Base-by-base conservation (phyloP, 2,113 vertebrate species). In the Podiceps cristatus region DNA sequence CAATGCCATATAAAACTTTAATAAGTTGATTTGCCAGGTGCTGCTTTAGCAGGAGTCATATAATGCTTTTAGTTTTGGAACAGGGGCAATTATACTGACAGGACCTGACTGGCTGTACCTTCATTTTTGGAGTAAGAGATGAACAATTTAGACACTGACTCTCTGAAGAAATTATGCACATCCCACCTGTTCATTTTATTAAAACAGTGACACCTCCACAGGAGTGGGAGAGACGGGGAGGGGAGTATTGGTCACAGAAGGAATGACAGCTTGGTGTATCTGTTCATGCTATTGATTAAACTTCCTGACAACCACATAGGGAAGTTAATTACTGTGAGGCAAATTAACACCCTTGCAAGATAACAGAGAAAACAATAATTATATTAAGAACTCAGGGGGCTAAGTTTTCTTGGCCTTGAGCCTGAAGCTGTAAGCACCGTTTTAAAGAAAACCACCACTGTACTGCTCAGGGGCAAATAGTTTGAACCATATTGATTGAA, bases 311-410 rank as follows among this genome's bases (percentile, higher is more conserved):
- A 84, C 90, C 96, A 96, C 97, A 86, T 17, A 88, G 96, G 92
- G 94, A 97, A 96, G 96, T 91, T 97, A 97, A 98, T 98, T 97
- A 98, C 92, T 94, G 90, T 84, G 66, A 97, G 93, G 95, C 92
- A 98, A 97, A 98, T 98, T 98, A 98, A 97, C 96, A 98, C 92
- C 47, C 87, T 95, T 92, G 83, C 95, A 97, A 97, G 98, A 97
- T 97, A 98, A 98, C 86, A 84, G 95, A 96, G 95, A 96, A 97
- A 98, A 98, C 97, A 97, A 98, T 97, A 97, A 98, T 98, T 98
- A 95, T 93, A 95, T 90, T 93, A 97, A 89, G 91, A 96, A 96
- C 81, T 96, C 84, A 53, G 74, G 55, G 79, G 96, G 94, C 79
- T 96, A 66, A 77, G 68, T 96, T 94, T 97, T 94, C 93, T 87